Conservation (phyloP, 1,140 invertebrate genomes). For the Nephotettix cincticeps region DNA sequence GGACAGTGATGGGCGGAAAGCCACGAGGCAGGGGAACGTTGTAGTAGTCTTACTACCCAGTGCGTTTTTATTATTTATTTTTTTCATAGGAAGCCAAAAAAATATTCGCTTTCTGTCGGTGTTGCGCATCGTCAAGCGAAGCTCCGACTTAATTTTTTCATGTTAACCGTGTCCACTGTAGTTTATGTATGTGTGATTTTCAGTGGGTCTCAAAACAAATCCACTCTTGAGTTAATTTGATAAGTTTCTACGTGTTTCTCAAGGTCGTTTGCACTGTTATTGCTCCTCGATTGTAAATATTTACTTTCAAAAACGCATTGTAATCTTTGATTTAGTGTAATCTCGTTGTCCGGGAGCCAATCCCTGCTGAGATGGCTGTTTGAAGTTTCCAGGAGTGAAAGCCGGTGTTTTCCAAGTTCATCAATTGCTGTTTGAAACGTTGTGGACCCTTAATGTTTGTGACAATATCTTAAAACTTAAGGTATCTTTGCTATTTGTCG, state of each 20-base stretch:
- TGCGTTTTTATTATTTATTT: neutral
- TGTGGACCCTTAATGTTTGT: too few species aligned
- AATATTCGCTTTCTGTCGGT: neutral
- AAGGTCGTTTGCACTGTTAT: neutral
- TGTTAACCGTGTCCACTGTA: neutral
- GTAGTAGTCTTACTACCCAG: slow-evolving; percentile 3
- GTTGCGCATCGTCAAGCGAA: neutral
- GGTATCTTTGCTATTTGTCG: too few species aligned
- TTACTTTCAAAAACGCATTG: too few species aligned
- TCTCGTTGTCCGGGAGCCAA: too few species aligned
- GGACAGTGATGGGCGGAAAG: neutral
- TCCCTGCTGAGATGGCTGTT: too few species aligned
- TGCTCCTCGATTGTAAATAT: neutral
- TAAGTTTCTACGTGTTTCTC: slow-evolving; percentile 9
- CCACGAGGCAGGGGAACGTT: slow-evolving; percentile 11
- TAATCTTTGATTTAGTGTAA: too few species aligned
- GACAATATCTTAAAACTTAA: too few species aligned
- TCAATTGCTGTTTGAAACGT: too few species aligned
- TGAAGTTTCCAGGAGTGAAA: too few species aligned
- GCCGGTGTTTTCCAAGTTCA: too few species aligned
- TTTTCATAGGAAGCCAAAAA: neutral
- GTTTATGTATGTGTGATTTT: neutral
- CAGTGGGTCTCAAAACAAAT: neutral
- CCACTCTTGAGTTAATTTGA: neutral
- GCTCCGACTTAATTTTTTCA: neutral